Evolutionary conservation across 2,888 invertebrate species (phyloP).

Genomic region (Agrochola macilenta): DNA sequence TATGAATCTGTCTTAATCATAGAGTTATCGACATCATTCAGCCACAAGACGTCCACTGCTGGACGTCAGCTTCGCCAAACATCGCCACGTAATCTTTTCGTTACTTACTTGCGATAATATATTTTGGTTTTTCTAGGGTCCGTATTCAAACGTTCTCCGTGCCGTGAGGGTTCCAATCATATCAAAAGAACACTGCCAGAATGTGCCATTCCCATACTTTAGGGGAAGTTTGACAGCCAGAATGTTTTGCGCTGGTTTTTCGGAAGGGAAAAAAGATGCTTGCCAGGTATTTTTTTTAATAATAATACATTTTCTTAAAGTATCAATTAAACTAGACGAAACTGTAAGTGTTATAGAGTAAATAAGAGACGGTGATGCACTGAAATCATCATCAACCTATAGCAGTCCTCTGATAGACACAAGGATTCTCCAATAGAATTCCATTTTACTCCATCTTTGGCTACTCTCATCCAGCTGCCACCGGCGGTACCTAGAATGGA

Average conservation of each 20-base stretch:
- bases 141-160: constrained; percentile 80
- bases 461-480: too few relatives aligned
- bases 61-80: too few relatives aligned
- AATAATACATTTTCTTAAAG: too few relatives aligned
- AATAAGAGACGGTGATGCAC: background rate
- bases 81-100: background rate
- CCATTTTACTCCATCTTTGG: background rate
- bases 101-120: background rate
- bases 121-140: constrained; percentile 76
- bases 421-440: background rate
- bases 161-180: constrained; percentile 86
- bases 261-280: constrained; percentile 84
- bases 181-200: constrained; percentile 83
- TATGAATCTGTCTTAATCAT: too few relatives aligned
- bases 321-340: background rate
- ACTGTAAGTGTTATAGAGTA: background rate
- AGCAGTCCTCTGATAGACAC: background rate
- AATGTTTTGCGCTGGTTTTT: constrained; percentile 88
- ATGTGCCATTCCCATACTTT: constrained; percentile 84
- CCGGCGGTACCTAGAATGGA: background rate
- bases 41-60: background rate
- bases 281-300: constrained; percentile 80
- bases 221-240: constrained; percentile 82
- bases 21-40: background rate
- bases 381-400: background rate